phyloP scores from a whole-genome alignment of 2,113 vertebrate species.

The Zapornia atra region DNA sequence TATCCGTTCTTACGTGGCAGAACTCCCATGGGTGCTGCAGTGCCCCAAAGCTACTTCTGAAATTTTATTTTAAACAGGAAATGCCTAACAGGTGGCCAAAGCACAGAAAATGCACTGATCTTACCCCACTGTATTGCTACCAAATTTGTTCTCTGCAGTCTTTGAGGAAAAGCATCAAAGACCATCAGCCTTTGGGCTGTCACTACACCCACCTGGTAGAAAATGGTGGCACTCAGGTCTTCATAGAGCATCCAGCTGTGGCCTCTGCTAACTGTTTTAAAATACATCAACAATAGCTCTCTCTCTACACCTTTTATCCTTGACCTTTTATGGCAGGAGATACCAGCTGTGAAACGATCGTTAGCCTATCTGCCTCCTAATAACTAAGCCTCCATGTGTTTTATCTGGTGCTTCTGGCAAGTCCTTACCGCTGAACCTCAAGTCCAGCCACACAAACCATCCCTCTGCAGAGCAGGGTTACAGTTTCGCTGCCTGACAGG shows the following conservation, averaged over 20 bases:
- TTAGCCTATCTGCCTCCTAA: background rate
- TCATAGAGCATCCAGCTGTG: fast-evolving
- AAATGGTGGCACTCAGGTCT: background rate
- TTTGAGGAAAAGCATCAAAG: background rate
- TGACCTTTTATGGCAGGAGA: background rate
- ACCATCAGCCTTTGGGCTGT: background rate
- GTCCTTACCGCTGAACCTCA: background rate
- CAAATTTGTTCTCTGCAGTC: background rate
- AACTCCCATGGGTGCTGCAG: background rate
- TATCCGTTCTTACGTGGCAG: background rate
- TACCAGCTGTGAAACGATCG: background rate
- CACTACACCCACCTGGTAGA: fast-evolving
- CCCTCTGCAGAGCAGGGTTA: background rate
- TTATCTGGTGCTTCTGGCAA: background rate
- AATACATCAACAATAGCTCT: background rate
- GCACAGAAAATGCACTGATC: background rate
- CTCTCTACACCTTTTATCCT: background rate
- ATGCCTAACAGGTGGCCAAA: background rate
- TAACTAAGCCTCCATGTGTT: background rate
- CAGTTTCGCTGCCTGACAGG: background rate
- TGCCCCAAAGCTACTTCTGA: background rate
- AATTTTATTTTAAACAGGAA: background rate
- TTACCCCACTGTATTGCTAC: background rate
- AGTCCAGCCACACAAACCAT: background rate
- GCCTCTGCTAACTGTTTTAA: background rate